Base-by-base conservation (phyloP, 2,113 vertebrate genomes). In the Daphoenositta chrysoptera region DNA sequence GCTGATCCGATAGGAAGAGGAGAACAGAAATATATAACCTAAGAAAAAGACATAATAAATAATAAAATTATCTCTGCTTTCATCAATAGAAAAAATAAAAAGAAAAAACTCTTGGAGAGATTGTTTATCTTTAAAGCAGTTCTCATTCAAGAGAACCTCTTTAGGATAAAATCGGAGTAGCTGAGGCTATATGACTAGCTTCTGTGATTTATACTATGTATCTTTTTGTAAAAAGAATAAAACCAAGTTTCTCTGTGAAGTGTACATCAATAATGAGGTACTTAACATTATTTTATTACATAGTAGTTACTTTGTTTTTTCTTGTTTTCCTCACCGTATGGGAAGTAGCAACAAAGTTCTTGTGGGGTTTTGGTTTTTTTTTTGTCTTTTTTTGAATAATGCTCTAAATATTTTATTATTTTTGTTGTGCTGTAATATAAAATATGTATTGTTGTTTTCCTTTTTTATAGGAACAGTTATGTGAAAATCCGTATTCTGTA, bases 401-500 rank as follows among this genome's bases (percentile, higher is more conserved):
- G 5, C 7, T 56, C 23, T 60, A 30, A 50, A 45, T 86, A 57
- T 51, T 80, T 86, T 35, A 28, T 44, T 60, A 10, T 45, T 83
- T 35, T 83, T 84, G 6, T 33, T 72, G 45, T 77, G 10, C 58
- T 78, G 22, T 75, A 65, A 35, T 79, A 24, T 27, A 53, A 84
- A 77, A 44, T 40, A 35, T 10, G 1, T 33, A 4, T 54, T 83
- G 12, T 44, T 70, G 19, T 31, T 78, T 89, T 92, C 69, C 4
- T 60, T 79, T 79, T 71, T 73, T 77, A 23, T 56, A 99, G 99
- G 98, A 98, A 54, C 98, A 98, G 48, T 86, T 98, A 23, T 98
- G 97, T 94, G 98, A 96, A 64, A 96, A 99, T 89, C 98, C 98
- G 51, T 97, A 98, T 83, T 98, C 99, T 13, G 75, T 99, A 73